phyloP scores from a whole-genome alignment of 1,140 invertebrate species.

The Adelges cooleyi region DNA sequence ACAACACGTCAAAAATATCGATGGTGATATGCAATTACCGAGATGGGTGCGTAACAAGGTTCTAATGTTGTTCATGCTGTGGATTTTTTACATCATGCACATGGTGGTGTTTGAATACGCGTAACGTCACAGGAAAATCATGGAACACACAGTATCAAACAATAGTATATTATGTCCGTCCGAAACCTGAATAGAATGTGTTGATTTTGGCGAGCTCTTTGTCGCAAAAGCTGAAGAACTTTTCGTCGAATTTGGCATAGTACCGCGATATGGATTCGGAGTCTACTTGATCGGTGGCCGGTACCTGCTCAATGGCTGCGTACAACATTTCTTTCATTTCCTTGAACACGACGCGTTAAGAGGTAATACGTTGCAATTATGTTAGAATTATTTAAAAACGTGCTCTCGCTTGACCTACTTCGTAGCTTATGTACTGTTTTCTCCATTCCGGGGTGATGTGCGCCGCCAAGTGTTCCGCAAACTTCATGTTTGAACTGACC shows the following conservation, averaged over 20 bases:
- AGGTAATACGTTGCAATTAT: background rate
- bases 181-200: constrained; percentile 84
- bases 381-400: background rate
- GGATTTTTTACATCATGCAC: too few species aligned
- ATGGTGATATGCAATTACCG: too few species aligned
- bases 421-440: constrained; percentile 97
- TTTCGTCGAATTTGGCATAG: constrained; percentile 91
- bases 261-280: constrained; percentile 77
- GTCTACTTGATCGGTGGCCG: constrained; percentile 73
- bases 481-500: constrained; percentile 70
- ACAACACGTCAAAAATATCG: too few species aligned
- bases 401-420: constrained; percentile 55
- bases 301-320: constrained; percentile 74
- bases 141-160: background rate
- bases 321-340: constrained; percentile 90
- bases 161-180: background rate
- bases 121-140: background rate
- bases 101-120: too few species aligned
- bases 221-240: constrained; percentile 90
- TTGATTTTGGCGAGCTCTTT: constrained; percentile 93
- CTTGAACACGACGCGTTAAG: constrained; percentile 40
- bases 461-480: constrained; percentile 86
- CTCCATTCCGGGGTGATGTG: constrained; percentile 98
- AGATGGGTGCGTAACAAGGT: too few species aligned
- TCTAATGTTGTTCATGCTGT: too few species aligned